Percentiles rank a stretch among this genome's conserved stretches.
Conservation (phyloP, 1,140 invertebrate species). For the Leptinotarsa defecta region DNA sequence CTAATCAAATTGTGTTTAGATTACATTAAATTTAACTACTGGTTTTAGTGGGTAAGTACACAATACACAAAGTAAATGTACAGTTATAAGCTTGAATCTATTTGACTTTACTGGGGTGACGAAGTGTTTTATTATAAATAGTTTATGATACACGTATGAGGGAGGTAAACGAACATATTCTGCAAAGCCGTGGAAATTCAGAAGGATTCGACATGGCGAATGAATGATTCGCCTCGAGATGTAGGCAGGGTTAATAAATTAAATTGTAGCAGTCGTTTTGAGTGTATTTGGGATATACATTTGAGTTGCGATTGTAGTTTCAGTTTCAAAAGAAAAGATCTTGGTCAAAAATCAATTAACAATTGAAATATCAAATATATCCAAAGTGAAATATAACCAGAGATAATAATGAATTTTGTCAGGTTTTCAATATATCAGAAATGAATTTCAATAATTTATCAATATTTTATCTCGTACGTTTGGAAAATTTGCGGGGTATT, state of each 20-base stretch:
- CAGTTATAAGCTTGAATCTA: conserved; percentile 41
- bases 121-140: conserved; percentile 39
- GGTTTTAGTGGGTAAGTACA: conserved; percentile 40
- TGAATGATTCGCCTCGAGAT: neutral
- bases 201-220: neutral
- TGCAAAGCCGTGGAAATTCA: neutral
- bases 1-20: conserved; percentile 46
- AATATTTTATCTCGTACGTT: no score
- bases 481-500: no score
- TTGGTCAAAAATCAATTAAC: no score
- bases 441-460: no score
- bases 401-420: no score
- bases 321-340: no score
- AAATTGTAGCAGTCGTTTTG: neutral
- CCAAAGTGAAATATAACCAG: no score
- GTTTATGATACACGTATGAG: conserved; percentile 7
- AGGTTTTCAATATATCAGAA: no score
- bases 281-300: no score
- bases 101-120: conserved; percentile 40
- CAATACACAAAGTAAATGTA: conserved; percentile 40
- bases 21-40: conserved; percentile 47
- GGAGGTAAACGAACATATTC: neutral
- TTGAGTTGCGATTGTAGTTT: no score
- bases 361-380: no score
- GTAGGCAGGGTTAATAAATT: neutral